A percentile compares a stretch with the other conserved stretches of the same genome.
Evolutionary conservation across 1,140 invertebrate species (phyloP).

Genomic region (Brachionus rubens): DNA sequence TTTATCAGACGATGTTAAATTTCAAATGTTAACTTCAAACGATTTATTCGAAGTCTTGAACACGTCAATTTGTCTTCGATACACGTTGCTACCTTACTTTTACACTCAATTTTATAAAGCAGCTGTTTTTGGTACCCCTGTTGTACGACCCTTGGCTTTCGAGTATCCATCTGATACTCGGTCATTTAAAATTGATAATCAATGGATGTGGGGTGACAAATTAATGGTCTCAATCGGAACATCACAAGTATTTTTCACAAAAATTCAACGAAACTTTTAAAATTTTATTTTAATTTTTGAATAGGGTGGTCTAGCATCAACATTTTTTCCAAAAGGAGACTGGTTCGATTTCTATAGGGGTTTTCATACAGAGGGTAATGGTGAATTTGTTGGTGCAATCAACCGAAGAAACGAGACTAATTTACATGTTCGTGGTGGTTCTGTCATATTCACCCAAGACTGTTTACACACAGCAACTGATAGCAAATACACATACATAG

Average conservation of each 20-base stretch:
- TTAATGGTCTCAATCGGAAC: slow-evolving; percentile 41
- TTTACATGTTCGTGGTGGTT: slow-evolving; percentile 11
- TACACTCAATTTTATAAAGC: slow-evolving; percentile 75
- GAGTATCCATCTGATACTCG: slow-evolving; percentile 36
- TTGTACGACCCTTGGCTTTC: slow-evolving; percentile 72
- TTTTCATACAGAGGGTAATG: neutral
- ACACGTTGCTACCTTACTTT: slow-evolving; percentile 74
- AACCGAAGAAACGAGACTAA: slow-evolving; percentile 11
- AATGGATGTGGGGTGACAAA: slow-evolving; percentile 34
- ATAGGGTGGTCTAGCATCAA: slow-evolving; percentile 21
- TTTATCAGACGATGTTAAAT: slow-evolving; percentile 26
- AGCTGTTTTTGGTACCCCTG: slow-evolving; percentile 69
- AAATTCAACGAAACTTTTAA: neutral
- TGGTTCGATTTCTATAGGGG: slow-evolving; percentile 44
- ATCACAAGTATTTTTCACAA: neutral
- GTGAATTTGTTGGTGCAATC: neutral
- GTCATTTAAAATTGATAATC: slow-evolving; percentile 40
- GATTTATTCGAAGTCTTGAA: slow-evolving; percentile 27
- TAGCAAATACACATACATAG: slow-evolving; percentile 40
- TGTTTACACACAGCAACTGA: neutral
- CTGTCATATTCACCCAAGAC: slow-evolving; percentile 36
- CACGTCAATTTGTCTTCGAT: slow-evolving; percentile 61
- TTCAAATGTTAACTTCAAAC: neutral
- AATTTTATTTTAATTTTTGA: neutral
- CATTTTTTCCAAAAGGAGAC: slow-evolving; percentile 22